phyloP scores from a whole-genome alignment of 2,113 vertebrate genomes.

The Laticauda laticaudata region DNA sequence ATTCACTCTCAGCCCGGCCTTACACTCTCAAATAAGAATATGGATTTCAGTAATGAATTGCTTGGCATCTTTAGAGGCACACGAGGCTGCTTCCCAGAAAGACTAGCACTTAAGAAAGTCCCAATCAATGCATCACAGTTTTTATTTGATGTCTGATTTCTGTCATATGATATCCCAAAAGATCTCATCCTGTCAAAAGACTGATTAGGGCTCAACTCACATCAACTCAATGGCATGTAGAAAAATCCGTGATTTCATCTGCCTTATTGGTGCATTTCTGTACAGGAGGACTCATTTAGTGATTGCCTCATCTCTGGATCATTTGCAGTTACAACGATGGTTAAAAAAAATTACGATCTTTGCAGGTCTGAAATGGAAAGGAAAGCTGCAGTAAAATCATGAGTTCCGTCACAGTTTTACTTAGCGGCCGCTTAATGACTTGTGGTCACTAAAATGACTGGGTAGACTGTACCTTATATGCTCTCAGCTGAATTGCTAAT shows the following conservation, averaged over 20 bases:
- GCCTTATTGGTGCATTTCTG: not conserved
- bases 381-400: not conserved
- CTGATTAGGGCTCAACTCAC: not conserved
- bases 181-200: not conserved
- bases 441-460: not conserved
- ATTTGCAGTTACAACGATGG: not conserved
- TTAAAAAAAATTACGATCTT: not conserved
- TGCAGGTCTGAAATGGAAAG: not conserved
- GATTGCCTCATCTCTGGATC: not conserved
- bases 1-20: not conserved
- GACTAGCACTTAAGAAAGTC: not conserved
- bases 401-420: not conserved
- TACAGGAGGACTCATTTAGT: not conserved
- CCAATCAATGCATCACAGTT: not conserved
- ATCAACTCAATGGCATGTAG: not conserved
- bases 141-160: not conserved
- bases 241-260: not conserved
- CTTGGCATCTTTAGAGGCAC: not conserved
- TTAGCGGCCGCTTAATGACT: not conserved
- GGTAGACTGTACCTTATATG: not conserved
- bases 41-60: not conserved
- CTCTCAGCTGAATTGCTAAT: not conserved
- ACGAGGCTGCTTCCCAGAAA: not conserved
- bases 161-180: not conserved
- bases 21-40: not conserved